Evolutionary conservation across 2,888 invertebrate genomes (phyloP), one percentile per base, ranked within the genome.

Genomic region (Limnephilus rhombicus): DNA sequence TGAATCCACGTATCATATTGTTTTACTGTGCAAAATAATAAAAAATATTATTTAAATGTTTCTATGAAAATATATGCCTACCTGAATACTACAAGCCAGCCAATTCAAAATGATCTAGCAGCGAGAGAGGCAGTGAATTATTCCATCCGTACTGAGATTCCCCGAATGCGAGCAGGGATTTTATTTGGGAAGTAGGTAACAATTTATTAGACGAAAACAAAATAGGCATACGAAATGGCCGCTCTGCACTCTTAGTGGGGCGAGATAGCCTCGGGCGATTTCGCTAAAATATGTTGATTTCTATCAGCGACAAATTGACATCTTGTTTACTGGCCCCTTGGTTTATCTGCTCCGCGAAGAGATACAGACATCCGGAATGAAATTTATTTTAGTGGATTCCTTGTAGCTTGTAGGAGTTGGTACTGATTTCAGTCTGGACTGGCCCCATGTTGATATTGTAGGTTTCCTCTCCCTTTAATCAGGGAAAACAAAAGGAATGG

Each of bases 401-500:
- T 80, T 41, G 37, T 80, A 90, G 80, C 80, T 80, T 41, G 37
- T 80, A 90, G 80, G 90, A 45, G 80, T 68, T 68, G 68, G 41
- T n/a, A 88, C 88, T 92, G 90, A 90, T 92, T 92, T 83, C 45
- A 68, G 41, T 85, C 29, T 34, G 45, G 34, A 34, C 29, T 13
- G n/a, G 41, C n/a, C 83, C 31, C 68, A n/a, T 68, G 82, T 86
- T 45, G 68, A 85, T 81, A 81, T 82, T 90, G 49, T 41, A 85
- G 85, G 82, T 80, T 92, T 90, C 91, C 90, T 87, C 85, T 87
- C 80, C 87, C 91, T 92, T 87, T 91, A 92, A 92, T 92, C 92
- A 92, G 80, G 34, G 89, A 81, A 85, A 90, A 89, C 85, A 91
- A 92, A 92, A 83, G 37, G n/a, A 53, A 45, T 81, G 81, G 49